Evolutionary conservation across 30 jellyfish, hydroid and myxozoan species (phyloP).

Genomic region (Rhopilema esculentum): DNA sequence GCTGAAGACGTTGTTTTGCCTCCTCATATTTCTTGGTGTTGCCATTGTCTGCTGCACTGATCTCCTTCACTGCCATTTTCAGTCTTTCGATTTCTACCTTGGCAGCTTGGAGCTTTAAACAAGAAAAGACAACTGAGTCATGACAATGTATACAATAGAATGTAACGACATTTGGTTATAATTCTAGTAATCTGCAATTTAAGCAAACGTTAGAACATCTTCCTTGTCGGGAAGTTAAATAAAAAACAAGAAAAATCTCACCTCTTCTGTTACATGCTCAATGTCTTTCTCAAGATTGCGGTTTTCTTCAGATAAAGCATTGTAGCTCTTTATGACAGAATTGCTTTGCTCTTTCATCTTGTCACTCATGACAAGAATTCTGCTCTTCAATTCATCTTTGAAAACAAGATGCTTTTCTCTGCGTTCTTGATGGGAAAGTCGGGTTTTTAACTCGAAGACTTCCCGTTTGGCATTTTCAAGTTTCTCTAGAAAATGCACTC

Average conservation of each 20-base stretch:
- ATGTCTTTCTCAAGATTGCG: not conserved
- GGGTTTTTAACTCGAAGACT: not conserved
- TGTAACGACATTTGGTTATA: not conserved
- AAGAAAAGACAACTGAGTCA: not conserved
- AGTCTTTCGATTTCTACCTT: not conserved
- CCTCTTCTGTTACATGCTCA: not conserved
- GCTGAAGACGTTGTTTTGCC: not conserved
- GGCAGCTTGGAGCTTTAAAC: not conserved
- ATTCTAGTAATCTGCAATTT: not conserved
- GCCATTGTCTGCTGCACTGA: not conserved
- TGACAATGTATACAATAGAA: not conserved
- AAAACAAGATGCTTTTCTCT: not conserved
- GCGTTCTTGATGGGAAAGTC: not conserved
- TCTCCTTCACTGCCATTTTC: not conserved
- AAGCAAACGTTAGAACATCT: too few relatives aligned
- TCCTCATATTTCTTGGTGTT: not conserved
- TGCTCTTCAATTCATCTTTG: conserved; percentile 8
- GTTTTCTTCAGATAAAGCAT: not conserved
- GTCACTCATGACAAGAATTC: not conserved
- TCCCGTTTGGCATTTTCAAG: conserved; percentile 4
- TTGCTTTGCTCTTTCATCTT: not conserved
- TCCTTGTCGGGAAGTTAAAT: too few relatives aligned
- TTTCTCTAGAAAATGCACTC: not conserved
- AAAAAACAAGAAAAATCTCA: too few relatives aligned
- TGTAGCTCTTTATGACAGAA: not conserved